Conservation (phyloP, 64 coral and sea anemone genomes). For the Stylophora pistillata region DNA sequence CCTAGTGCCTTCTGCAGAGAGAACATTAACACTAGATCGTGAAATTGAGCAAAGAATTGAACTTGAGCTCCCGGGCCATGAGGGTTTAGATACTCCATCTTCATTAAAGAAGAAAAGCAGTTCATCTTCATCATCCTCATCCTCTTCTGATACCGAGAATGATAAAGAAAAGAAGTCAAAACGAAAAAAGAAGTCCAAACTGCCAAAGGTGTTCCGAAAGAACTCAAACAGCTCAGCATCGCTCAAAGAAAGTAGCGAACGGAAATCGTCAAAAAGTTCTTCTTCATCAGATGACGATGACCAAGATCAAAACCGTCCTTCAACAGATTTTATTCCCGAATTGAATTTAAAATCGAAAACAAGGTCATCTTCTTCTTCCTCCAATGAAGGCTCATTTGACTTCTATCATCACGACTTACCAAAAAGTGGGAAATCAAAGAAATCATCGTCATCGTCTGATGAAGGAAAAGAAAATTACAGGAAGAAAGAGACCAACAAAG, state of each 20-base stretch:
- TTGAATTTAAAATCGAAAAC: neutral
- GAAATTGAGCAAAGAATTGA: constrained; percentile 29
- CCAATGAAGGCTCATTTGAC: neutral
- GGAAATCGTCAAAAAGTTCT: constrained; percentile 14
- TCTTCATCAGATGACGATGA: neutral
- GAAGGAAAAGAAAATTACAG: neutral
- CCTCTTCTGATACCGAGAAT: neutral
- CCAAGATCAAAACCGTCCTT: neutral
- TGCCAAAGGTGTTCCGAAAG: neutral
- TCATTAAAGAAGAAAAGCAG: neutral
- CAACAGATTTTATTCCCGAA: neutral
- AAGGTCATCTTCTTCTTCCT: neutral
- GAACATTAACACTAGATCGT: constrained; percentile 5
- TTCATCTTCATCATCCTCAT: constrained; percentile 20
- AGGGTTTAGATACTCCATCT: neutral
- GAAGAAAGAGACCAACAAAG: neutral
- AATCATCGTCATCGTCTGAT: constrained; percentile 1
- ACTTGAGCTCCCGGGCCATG: neutral
- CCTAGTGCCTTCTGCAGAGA: neutral
- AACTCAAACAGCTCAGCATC: neutral
- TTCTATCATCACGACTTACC: neutral
- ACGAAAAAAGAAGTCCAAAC: constrained; percentile 14
- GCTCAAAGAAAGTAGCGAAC: constrained; percentile 6
- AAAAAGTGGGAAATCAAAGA: neutral
- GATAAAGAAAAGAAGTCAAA: constrained; percentile 3